Evolutionary conservation across 2,113 vertebrate genomes (phyloP), one percentile per base, ranked within the genome.

Genomic region (Perca schrenkii): DNA sequence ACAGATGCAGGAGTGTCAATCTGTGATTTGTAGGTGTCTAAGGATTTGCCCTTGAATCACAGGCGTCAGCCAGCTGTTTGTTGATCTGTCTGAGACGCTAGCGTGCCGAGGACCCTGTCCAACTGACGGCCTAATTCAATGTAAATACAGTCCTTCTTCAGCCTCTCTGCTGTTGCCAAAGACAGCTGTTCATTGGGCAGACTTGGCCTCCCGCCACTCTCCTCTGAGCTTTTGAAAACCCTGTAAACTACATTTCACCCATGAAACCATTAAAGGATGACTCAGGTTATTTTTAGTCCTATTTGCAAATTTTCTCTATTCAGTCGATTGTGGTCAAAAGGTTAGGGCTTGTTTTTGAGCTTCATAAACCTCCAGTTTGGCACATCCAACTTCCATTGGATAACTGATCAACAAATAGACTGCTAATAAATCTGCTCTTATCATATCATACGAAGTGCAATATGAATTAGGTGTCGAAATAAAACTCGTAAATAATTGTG

Each of bases 1-100:
- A 67, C 72, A 84, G 75, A 87, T 82, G 70, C 76, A 62, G 65
- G 17, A 57, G 81, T 86, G 86, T 88, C 77, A 85, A 16, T 87
- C 66, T 78, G 67, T 88, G 84, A 88, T 93, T 83, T 86, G 76
- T 88, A 61, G 81, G 77, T 80, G 75, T 91, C 84, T 72, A 62
- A 86, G 79, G 84, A 83, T 88, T 89, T 89, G 83, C 74, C 91
- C 90, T 91, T 90, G 84, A 93, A 90, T 89, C 86, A 79, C 36
- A 50, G 15, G 13, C n/a, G 14, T 90, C 83, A 77, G 82, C 71
- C 79, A 56, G 85, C 84, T 80, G 82, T 86, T 86, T 85, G 86
- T 89, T 89, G 82, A 89, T 76, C 82, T 14, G 87, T 89, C 86
- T 89, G 81, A 89, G 67, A 86, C 61, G 7, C 83, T 63, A 78